These are phyloP conservation scores for Synodontis membranacea DNA, from an alignment of 2,113 vertebrate genomes.

Conservation along the genomic window DNA sequence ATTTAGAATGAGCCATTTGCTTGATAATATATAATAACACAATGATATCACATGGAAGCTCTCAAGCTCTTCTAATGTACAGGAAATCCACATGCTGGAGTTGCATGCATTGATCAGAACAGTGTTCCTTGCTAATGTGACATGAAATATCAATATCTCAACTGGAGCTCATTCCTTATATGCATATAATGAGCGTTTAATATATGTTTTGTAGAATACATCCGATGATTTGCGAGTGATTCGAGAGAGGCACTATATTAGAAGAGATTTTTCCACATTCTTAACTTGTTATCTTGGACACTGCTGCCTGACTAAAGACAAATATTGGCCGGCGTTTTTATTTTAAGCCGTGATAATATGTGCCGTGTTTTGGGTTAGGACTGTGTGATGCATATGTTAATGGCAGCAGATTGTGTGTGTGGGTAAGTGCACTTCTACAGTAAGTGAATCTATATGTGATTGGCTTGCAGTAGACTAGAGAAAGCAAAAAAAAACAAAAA, in stretches of 20 bases:
- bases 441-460: constrained; percentile 18
- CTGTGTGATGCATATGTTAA: constrained; percentile 33
- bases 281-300: constrained; percentile 12
- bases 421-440: constrained; percentile 7
- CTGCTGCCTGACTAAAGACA: background rate
- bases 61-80: background rate
- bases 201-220: background rate
- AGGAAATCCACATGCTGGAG: background rate
- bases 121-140: background rate
- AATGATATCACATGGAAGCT: background rate
- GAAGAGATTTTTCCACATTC: background rate
- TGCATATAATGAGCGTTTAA: background rate
- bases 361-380: constrained; percentile 30
- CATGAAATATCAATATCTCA: background rate
- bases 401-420: constrained; percentile 25
- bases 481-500: background rate
- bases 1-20: background rate
- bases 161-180: background rate
- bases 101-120: no score
- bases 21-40: background rate
- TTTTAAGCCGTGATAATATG: constrained; percentile 32
- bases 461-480: background rate
- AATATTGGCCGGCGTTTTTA: background rate
- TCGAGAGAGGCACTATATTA: background rate
- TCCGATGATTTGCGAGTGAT: background rate